Evolutionary conservation across 2,888 invertebrate genomes (phyloP), one percentile per base, ranked within the genome.

Genomic region (Pollenia angustigena): DNA sequence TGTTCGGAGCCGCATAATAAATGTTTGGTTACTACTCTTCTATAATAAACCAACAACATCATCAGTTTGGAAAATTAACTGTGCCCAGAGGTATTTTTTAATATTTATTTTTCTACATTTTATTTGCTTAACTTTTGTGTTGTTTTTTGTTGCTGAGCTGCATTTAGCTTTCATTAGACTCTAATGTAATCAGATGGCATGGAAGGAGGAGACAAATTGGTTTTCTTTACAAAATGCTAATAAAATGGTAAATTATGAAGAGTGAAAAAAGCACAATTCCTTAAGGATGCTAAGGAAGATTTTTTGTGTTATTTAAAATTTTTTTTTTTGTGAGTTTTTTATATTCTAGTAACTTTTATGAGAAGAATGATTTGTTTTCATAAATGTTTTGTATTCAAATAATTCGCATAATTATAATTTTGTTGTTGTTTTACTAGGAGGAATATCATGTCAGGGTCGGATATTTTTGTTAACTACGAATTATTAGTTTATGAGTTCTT

Each of bases 81-180:
- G 64, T 58, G 81, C 87, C 87, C 87, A 78, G 78, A 87, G 87
- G 87, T 78, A 84, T 72, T 62, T 81, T 85, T 74, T 56, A 69
- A 56, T 74, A 62, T 72, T 58, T 62, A 44, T 82, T 69, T 74
- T 76, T 85, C 64, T 62, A 76, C 60, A 72, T 71, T 83, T 32
- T 50, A 23, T 72, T 74, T 62, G 23, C 46, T 14, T 14, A 54
- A 56, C 7, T n/a, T 74, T 46, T 18, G 52, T 42, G 18, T 58
- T 48, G 50, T 44, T 48, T 42, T 52, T 46, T 18, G 58, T 54
- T 40, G 32, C 18, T 32, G 6, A 32, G 23, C 18, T 75, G 84
- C 81, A 84, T 81, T 87, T 84, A 69, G 74, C 76, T 78, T 84
- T 84, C 76, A 87, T 84, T 87, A 81, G 81, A 62, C 68, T 81